Evolutionary conservation across 2,888 invertebrate species (phyloP), one percentile per base, ranked within the genome.

Genomic region (Drosophila niveifrons): DNA sequence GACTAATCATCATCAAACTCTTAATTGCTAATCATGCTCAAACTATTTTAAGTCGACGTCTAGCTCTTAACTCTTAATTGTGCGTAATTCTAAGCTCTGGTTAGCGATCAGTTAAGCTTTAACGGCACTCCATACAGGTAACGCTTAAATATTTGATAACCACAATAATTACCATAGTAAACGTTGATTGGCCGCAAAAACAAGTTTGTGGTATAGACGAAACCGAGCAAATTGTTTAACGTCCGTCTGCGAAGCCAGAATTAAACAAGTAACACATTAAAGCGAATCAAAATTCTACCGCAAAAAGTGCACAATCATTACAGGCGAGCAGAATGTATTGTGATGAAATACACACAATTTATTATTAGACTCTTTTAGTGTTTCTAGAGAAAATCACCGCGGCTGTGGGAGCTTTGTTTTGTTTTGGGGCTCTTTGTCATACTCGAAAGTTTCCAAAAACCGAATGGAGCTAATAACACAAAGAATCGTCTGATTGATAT

Each of bases 151-250:
- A 10, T 47, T 70, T 70, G 28, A 52, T 71, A 28, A 29, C 23
- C 64, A 23, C 28, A 28, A n/a, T 55, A 55, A 55, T 55, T 55
- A 55, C 6, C 64, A 57, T 44, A 48, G 17, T 65, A 44, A 71
- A 53, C 29, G 39, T 55, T 9, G 13, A 23, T 31, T 17, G 17
- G 11, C 36, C n/a, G 1, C 10, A 43, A 23, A 44, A 65, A 58
- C 59, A 6, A 15, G 50, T 58, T 58, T 57, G 28, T 57, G 28
- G n/a, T 44, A n/a, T n/a, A 6, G 18, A n/a, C 23, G 28, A 28
- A 28, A 11, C 28, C 13, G 4, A 15, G 29, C 4, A 11, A 11
- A n/a, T 36, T 15, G 3, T 13, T 41, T 41, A 15, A 41, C 13
- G 13, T 13, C 15, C 15, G 9, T 6, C 31, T n/a, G 10, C 31